Evolutionary conservation across 2,113 vertebrate species (phyloP), one percentile per base, ranked within the genome.

Genomic region (Burhinus oedicnemus): DNA sequence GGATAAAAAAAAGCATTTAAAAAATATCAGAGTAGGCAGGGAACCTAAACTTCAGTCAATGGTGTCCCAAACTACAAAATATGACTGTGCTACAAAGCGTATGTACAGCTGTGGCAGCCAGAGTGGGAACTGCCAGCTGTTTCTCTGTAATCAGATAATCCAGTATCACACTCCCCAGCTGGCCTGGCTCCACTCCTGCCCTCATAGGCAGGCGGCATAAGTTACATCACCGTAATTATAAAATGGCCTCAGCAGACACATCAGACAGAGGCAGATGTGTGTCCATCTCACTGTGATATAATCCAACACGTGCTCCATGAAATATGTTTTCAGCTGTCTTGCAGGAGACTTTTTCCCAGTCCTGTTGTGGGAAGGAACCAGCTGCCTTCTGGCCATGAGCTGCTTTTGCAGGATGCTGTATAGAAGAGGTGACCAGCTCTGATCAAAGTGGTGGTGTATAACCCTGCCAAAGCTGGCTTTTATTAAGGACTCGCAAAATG

Each of bases 111-210:
- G 47, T 29, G 34, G 84, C 38, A 75, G 42, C 27, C 55, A 84
- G 52, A 66, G 40, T 1, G 1, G 29, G 36, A 77, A 6, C 30
- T 74, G n/a, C 36, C 82, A 55, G 29, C 22, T 91, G 40, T 52
- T 44, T 42, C 19, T 62, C 61, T 68, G 44, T 38, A 34, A 80
- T 60, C 20, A 45, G 54, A 3, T 40, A 78, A 61, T 34, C 38
- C 38, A 38, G 20, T 17, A 27, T 42, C 30, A 32, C 4, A 15
- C 15, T 34, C 45, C 0, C 0, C 27, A 40, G 36, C 55, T 87
- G 84, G 32, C n/a, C 64, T 71, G 57, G 6, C 29, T 62, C 38
- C 36, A 26, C 16, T 80, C 52, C 30, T 51, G 45, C 68, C 11
- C 20, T 83, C 77, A 40, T 22, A 87, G 32, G n/a, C 72, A 81